phyloP scores from a whole-genome alignment of 1,140 invertebrate species.

The Drosophila cardini region DNA sequence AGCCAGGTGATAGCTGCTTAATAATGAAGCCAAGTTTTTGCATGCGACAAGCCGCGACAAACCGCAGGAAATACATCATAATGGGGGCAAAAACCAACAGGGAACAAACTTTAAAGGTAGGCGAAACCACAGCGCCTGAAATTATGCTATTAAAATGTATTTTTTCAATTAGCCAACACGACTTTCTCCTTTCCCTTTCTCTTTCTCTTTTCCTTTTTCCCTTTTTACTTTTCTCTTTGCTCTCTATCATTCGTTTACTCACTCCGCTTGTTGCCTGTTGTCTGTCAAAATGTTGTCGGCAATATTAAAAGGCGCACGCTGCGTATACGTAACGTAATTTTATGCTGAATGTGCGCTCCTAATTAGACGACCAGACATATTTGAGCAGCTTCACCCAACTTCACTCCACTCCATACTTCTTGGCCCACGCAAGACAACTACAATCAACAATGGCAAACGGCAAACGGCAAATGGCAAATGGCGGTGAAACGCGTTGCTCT shows the following conservation, averaged over 20 bases:
- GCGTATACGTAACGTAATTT: conserved; percentile 53
- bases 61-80: conserved; percentile 31
- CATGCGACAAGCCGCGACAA: conserved; percentile 1
- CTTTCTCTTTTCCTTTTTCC: not conserved
- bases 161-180: conserved; percentile 57
- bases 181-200: conserved; percentile 4
- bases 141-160: conserved; percentile 61
- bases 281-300: conserved; percentile 54
- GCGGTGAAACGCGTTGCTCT: conserved; percentile 39
- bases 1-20: conserved; percentile 35
- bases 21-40: conserved; percentile 24
- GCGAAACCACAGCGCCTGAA: conserved; percentile 38
- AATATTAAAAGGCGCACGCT: conserved; percentile 54
- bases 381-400: conserved; percentile 12
- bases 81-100: not conserved
- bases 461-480: conserved; percentile 36
- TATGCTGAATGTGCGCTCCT: conserved; percentile 38
- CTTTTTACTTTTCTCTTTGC: not conserved
- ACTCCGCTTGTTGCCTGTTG: conserved; percentile 12
- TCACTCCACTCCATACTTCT: not conserved
- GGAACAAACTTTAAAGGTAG: conserved; percentile 2
- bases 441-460: conserved; percentile 49
- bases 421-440: conserved; percentile 32
- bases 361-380: conserved; percentile 52
- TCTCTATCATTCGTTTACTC: not conserved